These are phyloP conservation scores for Dione vanillae DNA, from an alignment of 2,888 invertebrate genomes.

Conservation along the genomic window DNA sequence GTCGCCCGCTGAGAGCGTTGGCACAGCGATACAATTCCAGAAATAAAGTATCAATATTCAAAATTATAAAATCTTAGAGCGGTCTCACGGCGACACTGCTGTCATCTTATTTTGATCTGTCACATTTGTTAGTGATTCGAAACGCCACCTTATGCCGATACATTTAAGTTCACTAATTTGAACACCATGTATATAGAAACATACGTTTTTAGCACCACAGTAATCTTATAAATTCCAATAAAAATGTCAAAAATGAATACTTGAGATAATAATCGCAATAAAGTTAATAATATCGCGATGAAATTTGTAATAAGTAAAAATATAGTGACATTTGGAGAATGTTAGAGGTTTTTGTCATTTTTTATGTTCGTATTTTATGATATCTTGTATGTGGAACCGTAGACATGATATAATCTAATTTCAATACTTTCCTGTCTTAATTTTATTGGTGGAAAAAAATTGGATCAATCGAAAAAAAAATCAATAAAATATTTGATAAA, in stretches of 20 bases:
- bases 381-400: neutral
- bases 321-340: conserved; percentile 65
- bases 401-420: neutral
- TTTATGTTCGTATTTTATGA: conserved; percentile 19
- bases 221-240: conserved; percentile 81
- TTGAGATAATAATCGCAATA: conserved; percentile 82
- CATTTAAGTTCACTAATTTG: conserved; percentile 50
- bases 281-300: conserved; percentile 82
- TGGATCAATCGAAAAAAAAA: no score
- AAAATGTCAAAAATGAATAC: conserved; percentile 83
- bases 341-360: conserved; percentile 61
- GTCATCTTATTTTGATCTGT: conserved; percentile 54
- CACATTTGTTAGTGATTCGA: conserved; percentile 48
- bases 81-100: conserved; percentile 73
- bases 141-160: conserved; percentile 57
- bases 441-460: no score
- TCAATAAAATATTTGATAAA: no score
- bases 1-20: conserved; percentile 80
- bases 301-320: conserved; percentile 80
- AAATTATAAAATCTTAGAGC: conserved; percentile 82
- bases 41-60: conserved; percentile 82
- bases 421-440: neutral
- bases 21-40: conserved; percentile 76
- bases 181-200: conserved; percentile 43
- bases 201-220: conserved; percentile 56